These are phyloP conservation scores for Brenthis hecate DNA, from an alignment of 2,888 invertebrate species.

Conservation along the genomic window DNA sequence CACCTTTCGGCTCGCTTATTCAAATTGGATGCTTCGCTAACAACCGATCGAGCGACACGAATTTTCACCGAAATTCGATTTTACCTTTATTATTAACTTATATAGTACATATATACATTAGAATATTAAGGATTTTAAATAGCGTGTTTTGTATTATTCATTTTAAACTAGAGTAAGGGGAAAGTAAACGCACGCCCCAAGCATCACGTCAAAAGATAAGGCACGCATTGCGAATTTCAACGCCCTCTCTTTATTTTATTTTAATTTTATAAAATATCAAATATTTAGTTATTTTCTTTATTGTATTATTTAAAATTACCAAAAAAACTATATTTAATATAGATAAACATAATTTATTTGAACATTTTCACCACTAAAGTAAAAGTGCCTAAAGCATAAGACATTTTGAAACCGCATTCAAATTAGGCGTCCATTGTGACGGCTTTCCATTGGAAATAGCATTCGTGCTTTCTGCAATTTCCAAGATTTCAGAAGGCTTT, in stretches of 20 bases:
- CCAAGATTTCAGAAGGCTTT: slow-evolving; percentile 27
- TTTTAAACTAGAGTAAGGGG: slow-evolving; percentile 15
- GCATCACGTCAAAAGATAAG: slow-evolving; percentile 59
- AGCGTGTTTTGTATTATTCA: slow-evolving; percentile 8
- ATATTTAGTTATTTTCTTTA: background rate
- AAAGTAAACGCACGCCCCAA: slow-evolving; percentile 33
- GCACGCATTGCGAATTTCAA: slow-evolving; percentile 73
- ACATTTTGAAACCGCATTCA: slow-evolving; percentile 36
- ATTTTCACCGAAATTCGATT: slow-evolving; percentile 10
- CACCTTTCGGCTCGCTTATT: slow-evolving; percentile 47
- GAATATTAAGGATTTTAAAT: slow-evolving; percentile 2
- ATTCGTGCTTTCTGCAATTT: slow-evolving; percentile 34
- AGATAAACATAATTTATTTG: background rate
- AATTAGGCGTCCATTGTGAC: slow-evolving; percentile 33
- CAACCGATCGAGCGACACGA: slow-evolving; percentile 16
- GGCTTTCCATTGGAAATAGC: slow-evolving; percentile 35
- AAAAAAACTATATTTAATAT: background rate
- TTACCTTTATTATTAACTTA: background rate
- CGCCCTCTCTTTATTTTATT: slow-evolving; percentile 58
- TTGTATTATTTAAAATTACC: background rate
- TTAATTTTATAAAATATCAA: slow-evolving; percentile 55
- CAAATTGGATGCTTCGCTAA: slow-evolving; percentile 35
- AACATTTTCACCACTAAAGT: slow-evolving; percentile 18
- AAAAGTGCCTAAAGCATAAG: slow-evolving; percentile 27
- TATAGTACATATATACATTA: background rate